phyloP scores from a whole-genome alignment of 2,797 vertebrate genomes.

The Pantherophis vulpinus region DNA sequence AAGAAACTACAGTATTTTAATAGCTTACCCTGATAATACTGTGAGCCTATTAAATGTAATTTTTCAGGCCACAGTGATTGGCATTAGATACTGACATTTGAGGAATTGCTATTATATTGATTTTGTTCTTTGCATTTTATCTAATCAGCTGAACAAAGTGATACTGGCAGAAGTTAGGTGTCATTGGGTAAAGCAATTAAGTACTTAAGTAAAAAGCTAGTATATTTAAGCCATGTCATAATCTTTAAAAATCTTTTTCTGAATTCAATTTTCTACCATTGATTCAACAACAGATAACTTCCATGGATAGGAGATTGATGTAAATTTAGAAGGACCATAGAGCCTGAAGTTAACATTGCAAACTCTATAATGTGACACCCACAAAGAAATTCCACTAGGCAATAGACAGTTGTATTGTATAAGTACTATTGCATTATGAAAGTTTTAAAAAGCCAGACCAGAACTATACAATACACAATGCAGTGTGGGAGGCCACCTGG shows the following conservation, averaged over 20 bases:
- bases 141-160: conserved; percentile 49
- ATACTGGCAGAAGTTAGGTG: conserved; percentile 31
- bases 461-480: conserved; percentile 37
- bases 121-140: conserved; percentile 55
- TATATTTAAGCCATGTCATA: conserved; percentile 38
- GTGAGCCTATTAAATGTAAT: conserved; percentile 54
- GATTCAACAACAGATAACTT: conserved; percentile 35
- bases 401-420: conserved; percentile 32
- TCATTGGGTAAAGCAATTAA: conserved; percentile 44
- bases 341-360: neutral
- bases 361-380: conserved; percentile 13
- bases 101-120: conserved; percentile 47
- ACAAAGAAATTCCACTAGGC: conserved; percentile 2
- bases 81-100: conserved; percentile 53
- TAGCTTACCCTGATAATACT: conserved; percentile 35
- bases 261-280: conserved; percentile 51
- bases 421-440: conserved; percentile 24
- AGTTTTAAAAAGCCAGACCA: conserved; percentile 13
- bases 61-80: conserved; percentile 61
- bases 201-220: conserved; percentile 38
- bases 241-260: conserved; percentile 33
- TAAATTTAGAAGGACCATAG: conserved; percentile 25
- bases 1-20: conserved; percentile 42
- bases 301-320: conserved; percentile 35
- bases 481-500: conserved; percentile 74